A percentile compares a stretch with the other conserved stretches of the same genome.
phyloP scores from a whole-genome alignment of 2,113 vertebrate genomes.

The Amblyornis subalaris region DNA sequence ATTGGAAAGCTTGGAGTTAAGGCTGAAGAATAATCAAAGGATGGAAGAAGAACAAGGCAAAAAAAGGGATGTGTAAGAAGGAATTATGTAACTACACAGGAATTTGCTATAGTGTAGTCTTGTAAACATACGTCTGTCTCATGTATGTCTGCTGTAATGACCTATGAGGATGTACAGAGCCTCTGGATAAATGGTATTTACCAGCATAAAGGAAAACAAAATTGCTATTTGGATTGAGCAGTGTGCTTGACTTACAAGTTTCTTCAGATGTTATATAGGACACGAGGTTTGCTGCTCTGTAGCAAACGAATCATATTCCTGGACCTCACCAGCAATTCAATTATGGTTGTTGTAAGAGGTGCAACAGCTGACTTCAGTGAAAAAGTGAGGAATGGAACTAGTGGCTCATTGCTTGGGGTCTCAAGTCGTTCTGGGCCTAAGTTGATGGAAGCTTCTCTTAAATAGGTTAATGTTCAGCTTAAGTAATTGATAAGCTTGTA shows the following conservation, averaged over 20 bases:
- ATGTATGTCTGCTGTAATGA: background rate
- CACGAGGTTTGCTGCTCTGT: background rate
- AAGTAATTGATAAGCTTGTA: background rate
- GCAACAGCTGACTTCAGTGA: background rate
- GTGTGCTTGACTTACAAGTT: background rate
- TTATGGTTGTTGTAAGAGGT: background rate
- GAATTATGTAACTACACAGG: background rate
- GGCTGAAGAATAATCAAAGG: background rate
- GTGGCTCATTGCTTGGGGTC: background rate
- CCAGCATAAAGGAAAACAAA: background rate
- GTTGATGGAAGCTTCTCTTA: background rate
- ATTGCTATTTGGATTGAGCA: background rate
- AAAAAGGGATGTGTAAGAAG: background rate
- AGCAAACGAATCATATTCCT: background rate
- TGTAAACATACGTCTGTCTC: background rate
- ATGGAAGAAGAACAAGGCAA: background rate
- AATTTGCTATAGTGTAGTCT: background rate
- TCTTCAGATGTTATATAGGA: background rate
- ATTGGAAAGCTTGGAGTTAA: background rate
- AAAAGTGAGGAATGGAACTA: background rate
- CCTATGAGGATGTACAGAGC: background rate
- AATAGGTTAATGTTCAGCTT: background rate
- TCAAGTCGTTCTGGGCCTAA: background rate
- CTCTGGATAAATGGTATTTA: background rate
- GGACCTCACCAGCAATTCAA: fast-evolving